Percentiles rank a stretch among this genome's conserved stretches.
phyloP scores from a whole-genome alignment of 2,888 invertebrate species.

The Scaptomyza tumidula region DNA sequence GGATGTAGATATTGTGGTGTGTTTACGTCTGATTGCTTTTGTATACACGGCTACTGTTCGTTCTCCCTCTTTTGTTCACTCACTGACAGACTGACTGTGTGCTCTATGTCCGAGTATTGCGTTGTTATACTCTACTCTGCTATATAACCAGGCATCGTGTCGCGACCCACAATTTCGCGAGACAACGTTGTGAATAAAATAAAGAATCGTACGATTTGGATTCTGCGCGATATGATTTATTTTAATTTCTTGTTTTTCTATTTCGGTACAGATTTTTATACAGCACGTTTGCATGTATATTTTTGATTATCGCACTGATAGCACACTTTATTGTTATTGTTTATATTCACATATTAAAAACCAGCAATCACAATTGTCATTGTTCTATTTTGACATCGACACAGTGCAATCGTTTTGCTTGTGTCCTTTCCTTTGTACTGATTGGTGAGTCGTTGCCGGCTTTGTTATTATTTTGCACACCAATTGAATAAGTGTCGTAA shows the following conservation, averaged over 20 bases:
- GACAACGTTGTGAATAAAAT: constrained; percentile 39
- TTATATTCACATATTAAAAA: not conserved
- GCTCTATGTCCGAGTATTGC: constrained; percentile 58
- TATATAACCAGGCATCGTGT: constrained; percentile 71
- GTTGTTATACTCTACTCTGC: constrained; percentile 62
- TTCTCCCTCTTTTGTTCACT: constrained; percentile 23
- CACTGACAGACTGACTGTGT: constrained; percentile 13
- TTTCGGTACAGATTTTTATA: constrained; percentile 18
- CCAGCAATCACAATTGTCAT: constrained; percentile 25
- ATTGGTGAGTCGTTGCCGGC: constrained; percentile 41
- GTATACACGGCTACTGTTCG: constrained; percentile 21
- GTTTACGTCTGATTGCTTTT: constrained; percentile 34
- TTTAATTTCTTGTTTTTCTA: constrained; percentile 36
- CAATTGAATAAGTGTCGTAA: constrained; percentile 22
- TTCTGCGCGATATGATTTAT: constrained; percentile 59
- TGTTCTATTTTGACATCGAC: constrained; percentile 15
- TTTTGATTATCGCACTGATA: constrained; percentile 34
- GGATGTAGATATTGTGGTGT: constrained; percentile 13
- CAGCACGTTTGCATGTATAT: not conserved
- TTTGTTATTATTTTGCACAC: constrained; percentile 55
- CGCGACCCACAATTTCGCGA: constrained; percentile 66
- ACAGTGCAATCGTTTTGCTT: constrained; percentile 25
- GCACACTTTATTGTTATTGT: constrained; percentile 8
- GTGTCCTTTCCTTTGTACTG: constrained; percentile 40
- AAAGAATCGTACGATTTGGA: constrained; percentile 75